Percentiles rank a stretch among this genome's conserved stretches.
These are phyloP conservation scores for Macaria liturata DNA, from an alignment of 2,888 invertebrate genomes.

Conservation along the genomic window DNA sequence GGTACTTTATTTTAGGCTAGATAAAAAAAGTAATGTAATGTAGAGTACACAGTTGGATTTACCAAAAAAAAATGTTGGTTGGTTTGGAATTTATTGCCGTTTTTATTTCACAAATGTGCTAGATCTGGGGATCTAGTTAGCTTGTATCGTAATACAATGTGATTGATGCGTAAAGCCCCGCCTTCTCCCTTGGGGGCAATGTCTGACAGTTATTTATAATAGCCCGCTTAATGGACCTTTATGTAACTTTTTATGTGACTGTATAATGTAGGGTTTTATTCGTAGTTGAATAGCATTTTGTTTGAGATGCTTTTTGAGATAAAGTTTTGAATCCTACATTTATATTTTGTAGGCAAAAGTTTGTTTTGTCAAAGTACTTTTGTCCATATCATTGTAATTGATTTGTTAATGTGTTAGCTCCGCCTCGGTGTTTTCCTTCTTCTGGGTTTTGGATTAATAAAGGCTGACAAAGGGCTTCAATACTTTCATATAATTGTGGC, in stretches of 20 bases:
- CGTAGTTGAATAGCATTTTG: not conserved
- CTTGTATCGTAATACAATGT: slow-evolving; percentile 11
- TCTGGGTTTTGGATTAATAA: too few relatives aligned
- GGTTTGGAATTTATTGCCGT: slow-evolving; percentile 3
- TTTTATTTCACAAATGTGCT: slow-evolving; percentile 16
- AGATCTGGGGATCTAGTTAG: not conserved
- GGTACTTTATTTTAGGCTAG: too few relatives aligned
- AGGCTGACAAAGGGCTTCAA: too few relatives aligned
- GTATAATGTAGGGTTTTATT: slow-evolving; percentile 7
- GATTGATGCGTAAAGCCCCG: slow-evolving; percentile 31
- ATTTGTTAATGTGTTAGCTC: too few relatives aligned
- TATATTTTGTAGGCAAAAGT: not conserved
- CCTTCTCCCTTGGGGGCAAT: slow-evolving; percentile 23
- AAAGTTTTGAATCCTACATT: slow-evolving; percentile 1
- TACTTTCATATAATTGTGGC: too few relatives aligned
- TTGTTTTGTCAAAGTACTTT: too few relatives aligned
- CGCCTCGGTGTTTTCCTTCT: too few relatives aligned
- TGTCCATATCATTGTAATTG: too few relatives aligned
- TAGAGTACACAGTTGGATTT: too few relatives aligned
- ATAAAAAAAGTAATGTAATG: too few relatives aligned
- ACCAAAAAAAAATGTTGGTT: not conserved
- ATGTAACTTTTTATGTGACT: slow-evolving; percentile 21
- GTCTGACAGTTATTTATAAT: slow-evolving; percentile 32
- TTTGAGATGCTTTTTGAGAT: not conserved
- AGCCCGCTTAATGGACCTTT: slow-evolving; percentile 16